Percentiles rank a stretch among this genome's conserved stretches.
Conservation (phyloP, 23 tunicate genomes). For the Trididemnum nubilum region DNA sequence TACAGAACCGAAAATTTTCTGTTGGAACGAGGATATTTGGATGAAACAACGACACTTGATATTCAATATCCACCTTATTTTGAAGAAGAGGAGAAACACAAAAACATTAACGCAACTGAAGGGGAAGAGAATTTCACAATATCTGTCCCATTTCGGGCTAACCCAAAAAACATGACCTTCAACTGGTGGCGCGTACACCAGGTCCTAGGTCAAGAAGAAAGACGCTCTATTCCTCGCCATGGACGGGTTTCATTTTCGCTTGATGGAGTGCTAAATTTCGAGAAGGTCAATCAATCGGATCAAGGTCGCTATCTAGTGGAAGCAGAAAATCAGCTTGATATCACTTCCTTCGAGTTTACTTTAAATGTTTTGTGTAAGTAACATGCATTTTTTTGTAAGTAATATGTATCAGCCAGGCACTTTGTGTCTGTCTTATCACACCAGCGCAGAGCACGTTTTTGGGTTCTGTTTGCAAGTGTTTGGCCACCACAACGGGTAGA, state of each 20-base stretch:
- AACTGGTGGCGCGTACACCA: conserved; percentile 34
- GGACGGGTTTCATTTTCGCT: conserved; percentile 31
- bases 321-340: conserved; percentile 53
- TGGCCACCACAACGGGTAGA: too few species aligned
- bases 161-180: conserved; percentile 58
- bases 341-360: conserved; percentile 21
- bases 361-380: conserved; percentile 75
- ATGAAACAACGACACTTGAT: conserved; percentile 6
- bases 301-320: conserved; percentile 52
- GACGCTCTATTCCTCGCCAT: neutral
- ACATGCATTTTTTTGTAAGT: neutral
- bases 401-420: too few species aligned
- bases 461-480: too few species aligned
- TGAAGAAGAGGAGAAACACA: neutral
- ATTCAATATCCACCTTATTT: conserved; percentile 55
- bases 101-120: conserved; percentile 32
- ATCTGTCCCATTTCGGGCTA: conserved; percentile 30
- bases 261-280: conserved; percentile 40
- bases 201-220: neutral
- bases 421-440: too few species aligned
- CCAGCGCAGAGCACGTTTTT: too few species aligned
- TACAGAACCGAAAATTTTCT: conserved; percentile 43
- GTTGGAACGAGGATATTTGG: neutral
- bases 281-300: conserved; percentile 34
- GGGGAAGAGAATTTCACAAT: conserved; percentile 25